Conservation (phyloP, 2,113 vertebrate genomes). For the Rhynchopsitta pachyrhyncha region DNA sequence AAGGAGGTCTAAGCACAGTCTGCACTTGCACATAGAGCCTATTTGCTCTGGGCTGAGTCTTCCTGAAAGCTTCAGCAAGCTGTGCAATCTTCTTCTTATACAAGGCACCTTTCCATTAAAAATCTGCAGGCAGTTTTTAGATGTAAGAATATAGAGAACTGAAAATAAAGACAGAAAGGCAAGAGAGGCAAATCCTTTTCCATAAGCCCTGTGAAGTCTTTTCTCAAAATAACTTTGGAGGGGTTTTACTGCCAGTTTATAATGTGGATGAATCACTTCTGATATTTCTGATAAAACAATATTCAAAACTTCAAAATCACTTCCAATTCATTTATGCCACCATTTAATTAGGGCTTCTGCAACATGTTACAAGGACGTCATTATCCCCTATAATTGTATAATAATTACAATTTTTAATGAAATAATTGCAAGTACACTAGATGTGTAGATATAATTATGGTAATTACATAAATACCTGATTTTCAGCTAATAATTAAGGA, state of each 20-base stretch:
- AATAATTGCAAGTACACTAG: constrained; percentile 67
- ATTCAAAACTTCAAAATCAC: constrained; percentile 56
- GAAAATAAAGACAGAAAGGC: neutral
- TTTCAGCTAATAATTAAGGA: constrained; percentile 70
- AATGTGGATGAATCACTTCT: constrained; percentile 60
- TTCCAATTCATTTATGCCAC: constrained; percentile 56
- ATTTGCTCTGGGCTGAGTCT: constrained; percentile 4
- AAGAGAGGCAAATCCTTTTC: neutral
- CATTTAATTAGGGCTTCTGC: constrained; percentile 68
- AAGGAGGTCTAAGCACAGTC: neutral
- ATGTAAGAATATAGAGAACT: neutral
- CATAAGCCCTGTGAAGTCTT: neutral
- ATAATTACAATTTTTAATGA: constrained; percentile 70
- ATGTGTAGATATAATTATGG: constrained; percentile 68
- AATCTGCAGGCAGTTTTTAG: neutral
- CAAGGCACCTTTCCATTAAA: neutral
- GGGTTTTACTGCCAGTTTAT: constrained; percentile 53
- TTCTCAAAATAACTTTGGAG: constrained; percentile 53
- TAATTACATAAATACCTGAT: constrained; percentile 75
- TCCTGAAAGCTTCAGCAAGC: constrained; percentile 21
- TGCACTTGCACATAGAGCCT: neutral
- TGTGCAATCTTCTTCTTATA: neutral
- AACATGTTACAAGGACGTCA: constrained; percentile 61
- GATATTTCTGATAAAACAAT: constrained; percentile 71
- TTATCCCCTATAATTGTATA: constrained; percentile 70